phyloP scores from a whole-genome alignment of 2,797 vertebrate species.

The Anomalospiza imberbis region DNA sequence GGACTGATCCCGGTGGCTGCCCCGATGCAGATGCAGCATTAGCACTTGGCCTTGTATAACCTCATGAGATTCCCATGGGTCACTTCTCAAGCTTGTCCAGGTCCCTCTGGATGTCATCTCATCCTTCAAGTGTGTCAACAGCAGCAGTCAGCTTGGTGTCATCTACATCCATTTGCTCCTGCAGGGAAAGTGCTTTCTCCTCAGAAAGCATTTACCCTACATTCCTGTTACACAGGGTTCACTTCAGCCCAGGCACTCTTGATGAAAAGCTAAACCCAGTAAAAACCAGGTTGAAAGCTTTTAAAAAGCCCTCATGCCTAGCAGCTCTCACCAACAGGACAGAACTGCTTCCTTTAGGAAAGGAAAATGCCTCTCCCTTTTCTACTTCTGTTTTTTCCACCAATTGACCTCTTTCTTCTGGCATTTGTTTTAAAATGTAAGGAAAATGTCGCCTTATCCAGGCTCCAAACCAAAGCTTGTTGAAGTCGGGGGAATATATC shows the following conservation, averaged over 20 bases:
- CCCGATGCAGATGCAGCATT: fast-evolving
- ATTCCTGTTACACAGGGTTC: neutral
- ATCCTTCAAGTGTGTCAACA: neutral
- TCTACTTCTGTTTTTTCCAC: neutral
- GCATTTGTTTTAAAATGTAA: neutral
- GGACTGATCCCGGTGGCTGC: too few species aligned
- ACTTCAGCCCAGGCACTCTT: neutral
- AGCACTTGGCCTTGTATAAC: neutral
- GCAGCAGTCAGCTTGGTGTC: neutral
- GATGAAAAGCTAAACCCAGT: neutral
- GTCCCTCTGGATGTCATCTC: neutral
- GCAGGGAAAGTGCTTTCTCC: neutral
- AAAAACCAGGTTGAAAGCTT: neutral
- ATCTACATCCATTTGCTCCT: neutral
- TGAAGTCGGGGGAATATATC: neutral
- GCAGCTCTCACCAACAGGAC: neutral
- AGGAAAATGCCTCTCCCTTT: neutral
- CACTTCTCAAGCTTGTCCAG: neutral
- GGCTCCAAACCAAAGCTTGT: neutral
- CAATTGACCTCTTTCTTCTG: neutral
- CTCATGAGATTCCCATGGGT: neutral
- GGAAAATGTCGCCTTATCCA: neutral
- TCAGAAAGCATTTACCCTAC: neutral
- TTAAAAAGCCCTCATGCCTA: neutral
- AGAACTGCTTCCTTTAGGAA: neutral